Percentiles rank a stretch among this genome's conserved stretches.
Conservation (phyloP, 1,140 invertebrate genomes). For the Scaptomyza montana region DNA sequence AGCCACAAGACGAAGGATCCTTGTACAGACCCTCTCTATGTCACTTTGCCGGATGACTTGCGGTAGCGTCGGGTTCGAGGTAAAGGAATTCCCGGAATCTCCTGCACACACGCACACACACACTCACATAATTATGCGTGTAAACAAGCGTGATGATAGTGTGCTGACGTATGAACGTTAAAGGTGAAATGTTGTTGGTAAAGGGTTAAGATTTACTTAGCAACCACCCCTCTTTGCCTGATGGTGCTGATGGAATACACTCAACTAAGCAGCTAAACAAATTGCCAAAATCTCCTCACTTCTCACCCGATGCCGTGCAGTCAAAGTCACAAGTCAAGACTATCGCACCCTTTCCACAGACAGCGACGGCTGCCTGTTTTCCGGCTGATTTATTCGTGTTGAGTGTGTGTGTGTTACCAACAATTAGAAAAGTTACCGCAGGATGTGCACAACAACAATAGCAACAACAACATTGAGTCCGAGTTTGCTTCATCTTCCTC, state of each 20-base stretch:
- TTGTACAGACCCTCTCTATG: background rate
- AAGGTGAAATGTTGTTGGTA: slow-evolving; percentile 30
- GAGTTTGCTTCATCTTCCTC: slow-evolving; percentile 37
- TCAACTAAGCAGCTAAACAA: slow-evolving; percentile 62
- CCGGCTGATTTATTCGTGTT: slow-evolving; percentile 81
- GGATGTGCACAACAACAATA: slow-evolving; percentile 46
- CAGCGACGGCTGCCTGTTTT: slow-evolving; percentile 40
- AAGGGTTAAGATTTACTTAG: slow-evolving; percentile 49
- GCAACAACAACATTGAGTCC: slow-evolving; percentile 27
- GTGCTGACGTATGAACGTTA: slow-evolving; percentile 68
- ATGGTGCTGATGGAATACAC: slow-evolving; percentile 37
- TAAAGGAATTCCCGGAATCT: slow-evolving; percentile 60
- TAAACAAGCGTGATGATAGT: slow-evolving; percentile 81
- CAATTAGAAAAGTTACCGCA: slow-evolving; percentile 83
- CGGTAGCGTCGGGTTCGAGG: background rate
- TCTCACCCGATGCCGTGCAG: too few relatives aligned
- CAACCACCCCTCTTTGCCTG: slow-evolving; percentile 18
- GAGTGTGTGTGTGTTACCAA: slow-evolving; percentile 58
- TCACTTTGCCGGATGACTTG: slow-evolving; percentile 12
- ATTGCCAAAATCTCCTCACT: slow-evolving; percentile 63
- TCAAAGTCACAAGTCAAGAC: background rate
- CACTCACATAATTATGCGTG: slow-evolving; percentile 76
- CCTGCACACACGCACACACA: slow-evolving; percentile 32
- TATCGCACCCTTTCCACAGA: slow-evolving; percentile 22
- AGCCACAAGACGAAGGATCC: slow-evolving; percentile 53